Base-by-base conservation (phyloP, 2,888 invertebrate species). In the Cremastobaeus sp. region DNA sequence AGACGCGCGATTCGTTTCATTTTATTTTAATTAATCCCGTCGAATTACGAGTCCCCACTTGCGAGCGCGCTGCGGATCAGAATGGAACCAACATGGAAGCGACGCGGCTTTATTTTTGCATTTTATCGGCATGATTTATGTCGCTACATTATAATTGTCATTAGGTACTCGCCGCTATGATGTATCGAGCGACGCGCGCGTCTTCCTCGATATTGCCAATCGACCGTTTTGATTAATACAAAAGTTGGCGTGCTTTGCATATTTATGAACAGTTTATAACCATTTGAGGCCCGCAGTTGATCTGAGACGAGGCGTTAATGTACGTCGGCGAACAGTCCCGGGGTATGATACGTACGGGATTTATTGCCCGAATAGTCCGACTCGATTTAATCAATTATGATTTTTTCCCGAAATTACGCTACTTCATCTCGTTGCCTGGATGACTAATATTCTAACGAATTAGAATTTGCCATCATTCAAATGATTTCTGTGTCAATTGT, bases 81-180 rank as follows among this genome's bases (percentile, higher is more conserved):
- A n/a, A n/a, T n/a, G n/a, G n/a, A n/a, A n/a, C n/a, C n/a, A n/a
- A n/a, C n/a, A n/a, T n/a, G n/a, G n/a, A n/a, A n/a, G n/a, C n/a
- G n/a, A n/a, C n/a, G n/a, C 35, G 35, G 6, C 14, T 6, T 6
- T 2, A 9, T 4, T 15, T 12, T 35, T 21, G 41, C 25, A 52
- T 59, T 69, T 69, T 69, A 69, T 69, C 59, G 21, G 9, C 60
- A 60, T 60, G 69, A 69, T 69, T 69, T 60, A 69, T 69, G 54
- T 25, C 60, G 14, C 17, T 45, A 54, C 45, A 60, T 60, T 69
- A 69, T 60, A 54, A 69, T 69, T 69, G 60, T 60, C 60, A 54
- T 69, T 60, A 37, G 60, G 37, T 47, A 54, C 52, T 65, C 54
- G 32, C 28, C 15, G 21, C 9, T 45, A 65, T 65, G 65, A 65